phyloP scores from a whole-genome alignment of 2,888 invertebrate genomes.

The Drosophila fulvimacula region DNA sequence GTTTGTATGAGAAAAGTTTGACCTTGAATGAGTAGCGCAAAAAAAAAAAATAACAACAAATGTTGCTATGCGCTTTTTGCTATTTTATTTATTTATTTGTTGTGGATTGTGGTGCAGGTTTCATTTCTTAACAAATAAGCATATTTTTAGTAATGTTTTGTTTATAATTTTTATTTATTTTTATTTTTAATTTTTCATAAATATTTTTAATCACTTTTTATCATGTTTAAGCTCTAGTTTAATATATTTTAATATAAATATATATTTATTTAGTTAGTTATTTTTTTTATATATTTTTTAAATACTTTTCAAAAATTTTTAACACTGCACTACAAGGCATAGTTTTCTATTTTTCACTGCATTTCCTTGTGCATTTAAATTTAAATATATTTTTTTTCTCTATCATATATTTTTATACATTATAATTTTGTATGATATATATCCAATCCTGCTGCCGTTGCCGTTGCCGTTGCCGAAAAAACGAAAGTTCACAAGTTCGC shows the following conservation, averaged over 20 bases:
- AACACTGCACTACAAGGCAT: constrained; percentile 33
- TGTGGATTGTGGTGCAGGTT: constrained; percentile 22
- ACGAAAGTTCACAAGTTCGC: constrained; percentile 79
- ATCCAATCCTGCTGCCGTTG: constrained; percentile 33
- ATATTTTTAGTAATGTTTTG: constrained; percentile 11
- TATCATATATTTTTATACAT: constrained; percentile 18
- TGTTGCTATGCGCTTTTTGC: constrained; percentile 74
- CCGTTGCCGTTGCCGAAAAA: constrained; percentile 47
- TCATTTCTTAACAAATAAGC: constrained; percentile 3
- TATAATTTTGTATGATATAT: constrained; percentile 18
- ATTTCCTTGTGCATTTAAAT: constrained; percentile 19
- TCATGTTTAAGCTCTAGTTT: constrained; percentile 13
- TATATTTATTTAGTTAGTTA: no score
- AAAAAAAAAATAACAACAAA: constrained; percentile 34
- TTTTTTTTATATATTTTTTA: no score
- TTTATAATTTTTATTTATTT: constrained; percentile 19
- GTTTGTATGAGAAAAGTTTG: constrained; percentile 80
- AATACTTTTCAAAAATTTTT: not conserved
- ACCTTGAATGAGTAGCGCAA: constrained; percentile 81
- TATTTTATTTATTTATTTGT: constrained; percentile 48
- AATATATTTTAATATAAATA: constrained; percentile 22
- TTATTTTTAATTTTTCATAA: not conserved
- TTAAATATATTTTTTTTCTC: not conserved
- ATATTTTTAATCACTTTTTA: constrained; percentile 29
- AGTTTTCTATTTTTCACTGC: constrained; percentile 30